Conservation (phyloP, 64 coral and sea anemone genomes). For the Stichodactyla mertensii region DNA sequence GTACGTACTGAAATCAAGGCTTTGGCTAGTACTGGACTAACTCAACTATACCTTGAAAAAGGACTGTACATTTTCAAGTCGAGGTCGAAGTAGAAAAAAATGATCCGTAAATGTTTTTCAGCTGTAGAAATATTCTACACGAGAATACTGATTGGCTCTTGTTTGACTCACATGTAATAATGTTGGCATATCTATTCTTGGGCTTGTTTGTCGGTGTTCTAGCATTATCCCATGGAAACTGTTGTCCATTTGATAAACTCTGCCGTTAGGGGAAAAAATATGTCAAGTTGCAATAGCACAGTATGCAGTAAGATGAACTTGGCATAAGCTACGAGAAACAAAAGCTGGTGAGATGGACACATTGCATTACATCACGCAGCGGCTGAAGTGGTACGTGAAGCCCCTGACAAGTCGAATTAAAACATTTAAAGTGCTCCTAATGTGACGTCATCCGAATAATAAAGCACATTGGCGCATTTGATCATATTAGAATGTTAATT, state of each 20-base stretch:
- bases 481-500: too few relatives aligned
- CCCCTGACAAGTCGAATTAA: too few relatives aligned
- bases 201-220: slow-evolving; percentile 29
- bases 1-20: too few relatives aligned
- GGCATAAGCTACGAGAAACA: neutral
- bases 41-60: too few relatives aligned
- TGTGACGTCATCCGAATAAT: too few relatives aligned
- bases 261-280: neutral
- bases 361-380: neutral
- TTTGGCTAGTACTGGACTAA: too few relatives aligned
- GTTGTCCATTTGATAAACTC: slow-evolving; percentile 40
- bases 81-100: too few relatives aligned
- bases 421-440: too few relatives aligned
- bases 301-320: neutral
- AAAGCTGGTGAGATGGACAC: neutral
- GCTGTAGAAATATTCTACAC: too few relatives aligned
- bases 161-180: slow-evolving; percentile 48
- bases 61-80: too few relatives aligned
- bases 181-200: slow-evolving; percentile 63
- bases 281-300: neutral
- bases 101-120: neutral
- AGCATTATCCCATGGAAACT: slow-evolving; percentile 31
- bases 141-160: neutral
- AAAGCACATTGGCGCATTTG: too few relatives aligned
- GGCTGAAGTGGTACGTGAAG: too few relatives aligned